phyloP scores from a whole-genome alignment of 2,113 vertebrate genomes.

The Pomatostomus ruficeps region DNA sequence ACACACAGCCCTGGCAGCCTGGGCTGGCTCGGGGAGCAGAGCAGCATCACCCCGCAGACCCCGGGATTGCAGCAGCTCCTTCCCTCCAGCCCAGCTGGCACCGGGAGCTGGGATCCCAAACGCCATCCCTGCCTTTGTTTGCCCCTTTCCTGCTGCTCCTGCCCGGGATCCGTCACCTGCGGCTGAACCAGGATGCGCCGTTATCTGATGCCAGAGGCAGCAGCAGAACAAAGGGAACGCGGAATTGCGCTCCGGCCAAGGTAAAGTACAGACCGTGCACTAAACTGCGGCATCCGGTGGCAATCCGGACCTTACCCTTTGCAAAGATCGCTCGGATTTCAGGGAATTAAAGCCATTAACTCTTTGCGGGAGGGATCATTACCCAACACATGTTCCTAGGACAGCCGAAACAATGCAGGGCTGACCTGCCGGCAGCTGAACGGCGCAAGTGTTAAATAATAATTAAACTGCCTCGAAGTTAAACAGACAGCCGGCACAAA shows the following conservation, averaged over 20 bases:
- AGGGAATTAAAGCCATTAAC: slow-evolving; percentile 41
- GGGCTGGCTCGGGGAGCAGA: neutral
- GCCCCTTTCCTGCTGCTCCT: neutral
- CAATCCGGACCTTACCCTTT: slow-evolving; percentile 21
- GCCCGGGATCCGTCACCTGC: neutral
- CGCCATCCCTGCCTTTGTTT: neutral
- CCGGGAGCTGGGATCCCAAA: neutral
- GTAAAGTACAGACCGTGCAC: neutral
- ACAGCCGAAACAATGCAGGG: neutral
- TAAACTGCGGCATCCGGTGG: neutral
- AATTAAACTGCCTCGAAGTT: slow-evolving; percentile 36
- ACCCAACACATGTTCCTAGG: neutral
- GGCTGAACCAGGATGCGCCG: slow-evolving; percentile 4
- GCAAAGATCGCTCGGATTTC: slow-evolving; percentile 11
- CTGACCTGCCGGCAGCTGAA: neutral
- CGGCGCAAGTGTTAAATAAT: slow-evolving; percentile 35
- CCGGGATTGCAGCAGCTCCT: neutral
- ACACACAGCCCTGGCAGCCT: neutral
- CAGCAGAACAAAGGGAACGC: neutral
- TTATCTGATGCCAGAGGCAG: neutral
- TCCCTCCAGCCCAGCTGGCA: neutral
- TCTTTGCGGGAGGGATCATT: neutral
- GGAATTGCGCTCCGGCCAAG: neutral
- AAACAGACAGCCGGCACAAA: slow-evolving; percentile 41
- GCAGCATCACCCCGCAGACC: neutral